Base-by-base conservation (phyloP, 2,888 invertebrate genomes). In the Lepidochitona cinerea region DNA sequence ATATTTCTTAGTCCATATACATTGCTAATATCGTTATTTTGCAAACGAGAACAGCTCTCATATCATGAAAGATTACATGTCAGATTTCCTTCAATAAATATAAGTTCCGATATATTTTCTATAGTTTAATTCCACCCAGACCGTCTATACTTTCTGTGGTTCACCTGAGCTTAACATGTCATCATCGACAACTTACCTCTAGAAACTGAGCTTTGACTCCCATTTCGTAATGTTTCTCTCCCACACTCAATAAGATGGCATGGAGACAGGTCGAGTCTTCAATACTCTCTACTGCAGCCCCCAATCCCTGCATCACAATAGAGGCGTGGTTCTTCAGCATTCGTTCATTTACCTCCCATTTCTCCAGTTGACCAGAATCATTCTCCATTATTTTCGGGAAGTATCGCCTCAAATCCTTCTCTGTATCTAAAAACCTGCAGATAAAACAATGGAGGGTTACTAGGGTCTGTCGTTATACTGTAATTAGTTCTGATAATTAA, bases 231-330 rank as follows among this genome's bases (percentile, higher is more conserved):
- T 80, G 80, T 14, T 77, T 76, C 65, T 76, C 74, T 0, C 80
- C 80, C 14, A 80, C 72, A 9, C 76, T 71, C 9, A 74, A 41
- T 18, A 80, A 73, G 32, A 80, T 64, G 14, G 41, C 59, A 26
- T 70, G 66, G 12, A 80, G 75, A 23, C 74, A 59, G 0, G 68
- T 69, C 9, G 80, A 72, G 71, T 80, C 79, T 12, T 79, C 80
- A 14, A 80, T 73, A 53, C 75, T 78, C 65, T 80, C 80, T 7
- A 79, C 80, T 3, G 80, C 78, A 12, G 80, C 80, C 12, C 80
- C 80, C 32, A 80, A 74, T 0, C 77, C 76, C 71, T 80, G 76
- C 79, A 80, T 79, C 37, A 79, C 78, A 32, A 76, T 71, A 29
- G 41, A 37, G 66, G 79, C 72, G 72, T 80, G 80, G 37, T 37